A percentile compares a stretch with the other conserved stretches of the same genome.
phyloP scores from a whole-genome alignment of 2,113 vertebrate species.

The Fregata magnificens region DNA sequence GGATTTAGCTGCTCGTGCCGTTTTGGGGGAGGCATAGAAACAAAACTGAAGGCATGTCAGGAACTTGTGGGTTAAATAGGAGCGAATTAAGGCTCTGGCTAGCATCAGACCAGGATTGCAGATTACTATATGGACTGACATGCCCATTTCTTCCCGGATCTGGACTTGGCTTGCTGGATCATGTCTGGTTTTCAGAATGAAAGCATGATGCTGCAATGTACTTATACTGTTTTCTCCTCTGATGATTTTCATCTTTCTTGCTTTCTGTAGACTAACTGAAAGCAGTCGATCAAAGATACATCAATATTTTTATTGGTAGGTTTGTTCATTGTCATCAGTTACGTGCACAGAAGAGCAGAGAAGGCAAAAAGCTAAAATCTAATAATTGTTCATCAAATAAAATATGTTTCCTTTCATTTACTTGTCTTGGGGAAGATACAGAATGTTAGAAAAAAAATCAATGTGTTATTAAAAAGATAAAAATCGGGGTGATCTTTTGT shows the following conservation, averaged over 20 bases:
- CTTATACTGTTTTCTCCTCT: neutral
- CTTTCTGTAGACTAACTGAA: neutral
- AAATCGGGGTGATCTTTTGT: neutral
- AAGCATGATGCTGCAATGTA: neutral
- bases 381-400: neutral
- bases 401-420: neutral
- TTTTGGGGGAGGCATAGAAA: neutral
- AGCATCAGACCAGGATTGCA: neutral
- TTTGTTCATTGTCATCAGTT: neutral
- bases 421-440: neutral
- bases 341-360: neutral
- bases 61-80: neutral
- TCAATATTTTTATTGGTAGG: neutral
- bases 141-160: neutral
- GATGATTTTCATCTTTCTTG: neutral
- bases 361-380: neutral
- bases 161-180: neutral
- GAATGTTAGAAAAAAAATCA: neutral
- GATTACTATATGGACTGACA: neutral
- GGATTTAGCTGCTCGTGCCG: neutral
- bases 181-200: neutral
- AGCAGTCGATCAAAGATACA: neutral
- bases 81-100: neutral
- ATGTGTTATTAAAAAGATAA: neutral
- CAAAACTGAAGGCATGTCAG: neutral